Evolutionary conservation across 2,888 invertebrate genomes (phyloP).

Genomic region (Lasioglossum lativentre): DNA sequence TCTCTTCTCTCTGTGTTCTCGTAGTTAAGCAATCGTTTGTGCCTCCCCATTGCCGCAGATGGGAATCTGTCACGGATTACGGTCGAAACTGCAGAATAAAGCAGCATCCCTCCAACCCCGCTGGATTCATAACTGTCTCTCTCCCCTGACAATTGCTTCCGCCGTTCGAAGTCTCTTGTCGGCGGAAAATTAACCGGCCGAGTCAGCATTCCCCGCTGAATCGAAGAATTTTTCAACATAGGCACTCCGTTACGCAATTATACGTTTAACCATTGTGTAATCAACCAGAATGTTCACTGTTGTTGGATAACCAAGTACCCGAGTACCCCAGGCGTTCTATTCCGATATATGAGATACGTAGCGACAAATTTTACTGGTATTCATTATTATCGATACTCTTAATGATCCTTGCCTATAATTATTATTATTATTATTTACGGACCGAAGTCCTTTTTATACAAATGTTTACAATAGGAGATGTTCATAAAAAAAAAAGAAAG

Average conservation of each 20-base stretch:
- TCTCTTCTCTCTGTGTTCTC: neutral
- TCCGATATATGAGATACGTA: no score
- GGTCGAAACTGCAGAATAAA: neutral
- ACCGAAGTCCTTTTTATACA: no score
- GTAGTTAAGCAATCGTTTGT: slow-evolving; percentile 8
- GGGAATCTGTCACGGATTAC: neutral
- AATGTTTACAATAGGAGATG: no score
- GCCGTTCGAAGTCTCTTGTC: neutral
- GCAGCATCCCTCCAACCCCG: neutral
- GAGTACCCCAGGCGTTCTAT: no score
- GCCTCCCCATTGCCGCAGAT: neutral
- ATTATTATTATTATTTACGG: no score
- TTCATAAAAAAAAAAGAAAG: no score
- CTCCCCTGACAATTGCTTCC: neutral
- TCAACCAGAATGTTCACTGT: no score
- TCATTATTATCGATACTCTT: no score
- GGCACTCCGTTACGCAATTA: neutral
- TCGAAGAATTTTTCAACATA: neutral
- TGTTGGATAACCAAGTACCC: no score
- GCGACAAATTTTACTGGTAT: no score
- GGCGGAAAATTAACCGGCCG: neutral
- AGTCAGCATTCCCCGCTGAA: neutral
- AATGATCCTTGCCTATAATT: no score
- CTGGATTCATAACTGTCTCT: neutral
- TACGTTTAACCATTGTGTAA: no score